Conservation (phyloP, 2,797 vertebrate genomes). For the Ficedula albicollis region DNA sequence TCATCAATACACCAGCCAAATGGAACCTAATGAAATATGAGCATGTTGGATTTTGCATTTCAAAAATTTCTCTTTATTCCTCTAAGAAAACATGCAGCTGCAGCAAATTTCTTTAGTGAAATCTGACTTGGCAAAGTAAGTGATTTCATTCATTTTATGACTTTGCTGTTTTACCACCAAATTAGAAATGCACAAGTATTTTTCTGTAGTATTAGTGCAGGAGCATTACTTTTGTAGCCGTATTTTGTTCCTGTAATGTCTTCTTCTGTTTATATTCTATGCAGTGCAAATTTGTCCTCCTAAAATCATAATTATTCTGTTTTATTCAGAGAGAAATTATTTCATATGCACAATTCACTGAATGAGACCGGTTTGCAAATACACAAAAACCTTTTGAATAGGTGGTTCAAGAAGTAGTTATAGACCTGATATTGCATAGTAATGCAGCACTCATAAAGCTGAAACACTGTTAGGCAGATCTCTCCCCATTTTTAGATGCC, state of each 20-base stretch:
- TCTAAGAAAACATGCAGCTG: not conserved
- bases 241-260: not conserved
- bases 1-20: slow-evolving; percentile 3
- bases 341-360: not conserved
- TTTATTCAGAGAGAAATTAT: not conserved
- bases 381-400: not conserved
- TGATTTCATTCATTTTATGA: not conserved
- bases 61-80: not conserved
- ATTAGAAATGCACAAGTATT: not conserved
- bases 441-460: not conserved
- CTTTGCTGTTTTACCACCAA: not conserved
- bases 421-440: not conserved
- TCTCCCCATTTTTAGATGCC: not conserved
- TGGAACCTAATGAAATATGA: not conserved
- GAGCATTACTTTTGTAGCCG: not conserved
- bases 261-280: not conserved
- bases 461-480: not conserved
- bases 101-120: not conserved
- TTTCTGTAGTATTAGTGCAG: not conserved
- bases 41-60: not conserved
- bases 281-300: not conserved
- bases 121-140: not conserved
- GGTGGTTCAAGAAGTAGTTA: not conserved
- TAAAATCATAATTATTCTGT: not conserved
- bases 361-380: not conserved